Evolutionary conservation across 2,888 invertebrate genomes (phyloP).

Genomic region (Prosopocoilus inquinatus): DNA sequence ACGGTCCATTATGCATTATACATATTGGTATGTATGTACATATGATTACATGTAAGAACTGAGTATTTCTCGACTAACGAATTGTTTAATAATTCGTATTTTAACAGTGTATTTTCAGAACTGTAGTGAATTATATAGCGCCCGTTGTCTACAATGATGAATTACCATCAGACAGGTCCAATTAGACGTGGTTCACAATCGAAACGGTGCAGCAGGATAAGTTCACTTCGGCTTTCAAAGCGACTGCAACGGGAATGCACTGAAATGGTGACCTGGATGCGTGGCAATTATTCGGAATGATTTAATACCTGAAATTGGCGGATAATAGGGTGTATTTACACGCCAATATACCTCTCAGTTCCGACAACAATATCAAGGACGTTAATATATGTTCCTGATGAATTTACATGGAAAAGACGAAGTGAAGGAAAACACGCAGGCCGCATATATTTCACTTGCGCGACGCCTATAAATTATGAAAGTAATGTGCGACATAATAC

Average conservation of each 20-base stretch:
- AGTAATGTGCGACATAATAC: neutral
- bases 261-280: conserved; percentile 31
- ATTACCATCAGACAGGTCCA: conserved; percentile 25
- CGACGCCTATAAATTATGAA: neutral
- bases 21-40: no score
- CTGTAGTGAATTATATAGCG: conserved; percentile 1
- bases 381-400: conserved; percentile 23
- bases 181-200: conserved; percentile 31
- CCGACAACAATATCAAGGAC: conserved; percentile 23
- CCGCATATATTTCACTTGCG: neutral
- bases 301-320: conserved; percentile 51
- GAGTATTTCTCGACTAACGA: no score
- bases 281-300: conserved; percentile 49
- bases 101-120: neutral
- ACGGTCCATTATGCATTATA: no score
- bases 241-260: conserved; percentile 7
- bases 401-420: conserved; percentile 20
- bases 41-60: no score
- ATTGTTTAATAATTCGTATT: no score
- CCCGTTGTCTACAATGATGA: conserved; percentile 22
- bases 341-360: conserved; percentile 44
- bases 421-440: conserved; percentile 13
- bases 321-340: conserved; percentile 49
- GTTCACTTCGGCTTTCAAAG: conserved; percentile 15
- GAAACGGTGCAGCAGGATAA: conserved; percentile 27